These are phyloP conservation scores for Eremobia ochroleuca DNA, from an alignment of 2,888 invertebrate species.

Conservation along the genomic window DNA sequence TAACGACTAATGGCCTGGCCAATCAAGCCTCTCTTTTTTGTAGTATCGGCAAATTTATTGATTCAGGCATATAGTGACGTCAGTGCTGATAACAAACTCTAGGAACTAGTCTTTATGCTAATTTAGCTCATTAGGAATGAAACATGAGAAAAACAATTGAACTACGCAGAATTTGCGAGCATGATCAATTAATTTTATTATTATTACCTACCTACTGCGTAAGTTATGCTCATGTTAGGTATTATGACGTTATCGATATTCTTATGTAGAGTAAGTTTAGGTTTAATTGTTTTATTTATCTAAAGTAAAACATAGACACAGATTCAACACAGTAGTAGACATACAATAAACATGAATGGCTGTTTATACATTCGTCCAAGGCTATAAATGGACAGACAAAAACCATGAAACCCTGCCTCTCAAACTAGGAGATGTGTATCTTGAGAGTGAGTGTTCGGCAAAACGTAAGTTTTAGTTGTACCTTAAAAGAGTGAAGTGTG, in stretches of 20 bases:
- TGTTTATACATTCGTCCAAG: too few species aligned
- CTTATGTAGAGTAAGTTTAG: too few species aligned
- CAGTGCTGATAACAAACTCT: neutral
- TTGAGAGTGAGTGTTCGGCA: too few species aligned
- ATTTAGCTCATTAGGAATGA: constrained; percentile 4
- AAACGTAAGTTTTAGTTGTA: too few species aligned
- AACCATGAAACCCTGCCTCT: too few species aligned
- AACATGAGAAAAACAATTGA: constrained; percentile 27
- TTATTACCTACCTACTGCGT: neutral
- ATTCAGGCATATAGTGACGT: constrained; percentile 17
- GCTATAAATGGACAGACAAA: too few species aligned
- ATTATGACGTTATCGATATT: neutral
- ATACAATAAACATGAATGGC: too few species aligned
- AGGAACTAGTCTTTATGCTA: constrained; percentile 1
- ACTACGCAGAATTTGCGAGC: constrained; percentile 9
- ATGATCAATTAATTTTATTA: constrained; percentile 5
- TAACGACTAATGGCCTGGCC: constrained; percentile 11
- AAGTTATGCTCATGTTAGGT: neutral
- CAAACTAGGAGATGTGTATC: too few species aligned
- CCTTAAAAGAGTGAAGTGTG: too few species aligned
- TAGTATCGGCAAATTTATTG: neutral
- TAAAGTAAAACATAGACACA: too few species aligned
- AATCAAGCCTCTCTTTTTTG: constrained; percentile 13
- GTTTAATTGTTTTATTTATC: too few species aligned
- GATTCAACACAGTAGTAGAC: too few species aligned